phyloP scores from a whole-genome alignment of 2,888 invertebrate species.

The Petrophora chlorosata region DNA sequence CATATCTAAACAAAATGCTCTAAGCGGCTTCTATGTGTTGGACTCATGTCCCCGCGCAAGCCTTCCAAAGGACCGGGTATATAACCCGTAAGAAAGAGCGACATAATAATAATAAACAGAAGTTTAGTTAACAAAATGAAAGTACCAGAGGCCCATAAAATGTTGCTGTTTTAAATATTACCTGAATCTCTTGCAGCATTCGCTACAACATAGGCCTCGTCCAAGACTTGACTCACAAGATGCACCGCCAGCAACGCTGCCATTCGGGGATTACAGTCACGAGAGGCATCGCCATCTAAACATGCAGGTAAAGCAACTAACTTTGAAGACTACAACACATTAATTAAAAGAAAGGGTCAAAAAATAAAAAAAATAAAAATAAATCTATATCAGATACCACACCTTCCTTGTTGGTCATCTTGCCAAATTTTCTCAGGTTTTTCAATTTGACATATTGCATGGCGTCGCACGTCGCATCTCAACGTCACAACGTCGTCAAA shows the following conservation, averaged over 20 bases:
- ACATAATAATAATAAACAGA: too few relatives aligned
- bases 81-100: too few relatives aligned
- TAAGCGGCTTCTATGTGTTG: too few relatives aligned
- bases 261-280: slow-evolving; percentile 44
- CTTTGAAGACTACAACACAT: background rate
- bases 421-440: slow-evolving; percentile 18
- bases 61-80: too few relatives aligned
- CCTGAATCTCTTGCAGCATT: slow-evolving; percentile 63
- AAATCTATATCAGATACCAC: slow-evolving; percentile 35
- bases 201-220: slow-evolving; percentile 68
- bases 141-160: too few relatives aligned
- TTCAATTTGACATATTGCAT: slow-evolving; percentile 9
- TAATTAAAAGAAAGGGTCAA: slow-evolving; percentile 34
- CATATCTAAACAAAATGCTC: too few relatives aligned
- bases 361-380: slow-evolving; percentile 27
- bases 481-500: too few relatives aligned
- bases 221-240: slow-evolving; percentile 67
- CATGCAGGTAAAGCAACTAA: slow-evolving; percentile 10
- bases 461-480: too few relatives aligned
- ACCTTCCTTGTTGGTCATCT: slow-evolving; percentile 63
- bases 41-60: too few relatives aligned
- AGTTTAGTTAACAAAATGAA: too few relatives aligned
- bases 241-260: slow-evolving; percentile 63
- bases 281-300: slow-evolving; percentile 40
- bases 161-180: slow-evolving; percentile 26